Evolutionary conservation across 2,888 invertebrate species (phyloP).

Genomic region (Drosophila recens): DNA sequence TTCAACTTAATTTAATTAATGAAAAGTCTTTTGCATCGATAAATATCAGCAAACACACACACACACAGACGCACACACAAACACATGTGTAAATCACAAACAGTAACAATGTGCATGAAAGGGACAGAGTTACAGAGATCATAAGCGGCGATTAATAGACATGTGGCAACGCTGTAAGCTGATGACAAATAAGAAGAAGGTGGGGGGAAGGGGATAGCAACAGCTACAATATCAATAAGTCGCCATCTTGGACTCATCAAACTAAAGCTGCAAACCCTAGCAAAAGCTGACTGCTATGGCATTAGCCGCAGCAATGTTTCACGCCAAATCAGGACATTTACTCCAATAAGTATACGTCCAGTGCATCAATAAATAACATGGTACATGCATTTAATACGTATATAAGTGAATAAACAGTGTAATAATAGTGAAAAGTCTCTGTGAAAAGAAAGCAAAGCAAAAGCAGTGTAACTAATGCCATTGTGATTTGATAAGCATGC

Average conservation of each 20-base stretch:
- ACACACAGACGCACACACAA: neutral
- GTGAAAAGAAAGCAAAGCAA: neutral
- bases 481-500: neutral
- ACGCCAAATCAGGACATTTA: too few species aligned
- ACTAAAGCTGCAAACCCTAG: too few species aligned
- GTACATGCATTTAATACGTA: neutral
- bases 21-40: slow-evolving; percentile 27
- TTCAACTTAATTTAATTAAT: slow-evolving; percentile 45
- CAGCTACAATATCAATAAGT: too few species aligned
- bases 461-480: slow-evolving; percentile 1
- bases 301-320: too few species aligned
- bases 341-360: too few species aligned
- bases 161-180: too few species aligned
- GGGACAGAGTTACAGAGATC: slow-evolving; percentile 1
- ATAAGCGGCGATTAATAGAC: neutral
- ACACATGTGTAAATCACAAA: neutral
- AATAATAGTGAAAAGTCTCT: slow-evolving; percentile 4
- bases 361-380: neutral
- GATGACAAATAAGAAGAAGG: neutral
- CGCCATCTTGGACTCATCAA: too few species aligned
- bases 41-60: slow-evolving; percentile 14
- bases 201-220: too few species aligned
- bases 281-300: too few species aligned
- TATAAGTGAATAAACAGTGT: neutral
- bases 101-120: neutral